Evolutionary conservation across 2,797 vertebrate genomes (phyloP).

Genomic region (Enteromius anoplus): DNA sequence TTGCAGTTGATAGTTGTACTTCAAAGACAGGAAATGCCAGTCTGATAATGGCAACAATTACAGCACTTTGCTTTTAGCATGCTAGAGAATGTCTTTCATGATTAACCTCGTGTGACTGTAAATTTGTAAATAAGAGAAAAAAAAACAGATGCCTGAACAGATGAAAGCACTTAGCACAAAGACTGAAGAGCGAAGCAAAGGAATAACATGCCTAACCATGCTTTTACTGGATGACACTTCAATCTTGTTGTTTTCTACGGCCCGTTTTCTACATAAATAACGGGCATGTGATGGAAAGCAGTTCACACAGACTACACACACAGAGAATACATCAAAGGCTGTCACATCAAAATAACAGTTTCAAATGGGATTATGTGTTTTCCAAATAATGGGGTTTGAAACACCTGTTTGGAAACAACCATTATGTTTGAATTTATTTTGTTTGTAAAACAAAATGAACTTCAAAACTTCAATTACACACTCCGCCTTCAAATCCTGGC

Average conservation of each 20-base stretch:
- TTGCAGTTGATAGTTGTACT: neutral
- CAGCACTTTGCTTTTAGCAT: conserved; percentile 15
- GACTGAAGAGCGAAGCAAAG: neutral
- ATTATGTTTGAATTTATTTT: conserved; percentile 2
- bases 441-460: neutral
- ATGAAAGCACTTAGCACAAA: conserved; percentile 19
- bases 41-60: conserved; percentile 2
- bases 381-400: neutral
- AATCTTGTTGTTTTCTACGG: conserved; percentile 24
- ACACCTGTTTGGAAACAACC: conserved; percentile 10
- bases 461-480: neutral
- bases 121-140: conserved; percentile 31
- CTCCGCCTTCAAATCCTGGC: neutral
- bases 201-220: conserved; percentile 1
- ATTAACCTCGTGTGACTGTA: conserved; percentile 23
- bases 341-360: neutral
- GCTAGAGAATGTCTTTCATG: conserved; percentile 13
- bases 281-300: neutral
- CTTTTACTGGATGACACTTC: conserved; percentile 21
- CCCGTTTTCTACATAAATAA: conserved; percentile 14
- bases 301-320: neutral
- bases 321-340: neutral
- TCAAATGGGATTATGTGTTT: neutral
- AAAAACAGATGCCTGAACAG: conserved; percentile 37
- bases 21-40: neutral